A percentile compares a stretch with the other conserved stretches of the same genome.
Evolutionary conservation across 2,797 vertebrate genomes (phyloP).

Genomic region (Thripadectes ignobilis): DNA sequence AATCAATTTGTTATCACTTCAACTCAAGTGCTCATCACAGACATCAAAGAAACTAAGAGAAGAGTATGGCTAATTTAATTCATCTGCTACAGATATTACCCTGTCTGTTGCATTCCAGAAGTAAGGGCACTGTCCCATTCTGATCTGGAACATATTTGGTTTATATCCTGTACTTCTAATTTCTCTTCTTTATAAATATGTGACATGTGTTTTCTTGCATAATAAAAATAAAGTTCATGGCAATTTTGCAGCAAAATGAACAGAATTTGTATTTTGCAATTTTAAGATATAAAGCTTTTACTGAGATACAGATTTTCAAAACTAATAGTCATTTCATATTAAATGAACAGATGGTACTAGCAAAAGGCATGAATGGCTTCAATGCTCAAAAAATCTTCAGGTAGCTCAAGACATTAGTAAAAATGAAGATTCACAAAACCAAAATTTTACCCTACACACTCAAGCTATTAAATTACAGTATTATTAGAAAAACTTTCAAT

Average conservation of each 20-base stretch:
- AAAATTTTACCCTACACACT: background rate
- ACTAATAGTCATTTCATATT: background rate
- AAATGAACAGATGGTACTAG: background rate
- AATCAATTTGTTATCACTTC: background rate
- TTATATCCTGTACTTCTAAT: background rate
- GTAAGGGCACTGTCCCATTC: background rate
- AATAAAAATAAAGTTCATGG: background rate
- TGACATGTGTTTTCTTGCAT: background rate
- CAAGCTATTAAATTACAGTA: background rate
- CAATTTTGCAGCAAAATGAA: background rate
- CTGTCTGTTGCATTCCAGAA: background rate
- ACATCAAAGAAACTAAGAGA: background rate
- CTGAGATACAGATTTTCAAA: background rate
- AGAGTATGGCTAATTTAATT: background rate
- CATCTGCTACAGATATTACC: background rate
- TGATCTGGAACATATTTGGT: background rate
- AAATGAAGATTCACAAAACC: background rate
- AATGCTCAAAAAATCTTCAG: background rate
- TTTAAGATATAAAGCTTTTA: background rate
- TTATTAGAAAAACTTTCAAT: background rate
- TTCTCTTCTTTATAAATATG: background rate
- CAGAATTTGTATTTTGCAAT: background rate
- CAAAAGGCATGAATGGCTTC: background rate
- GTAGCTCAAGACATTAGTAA: background rate
- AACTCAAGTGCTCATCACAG: background rate